Base-by-base conservation (phyloP, 2,113 vertebrate genomes). In the Nothobranchius furzeri region DNA sequence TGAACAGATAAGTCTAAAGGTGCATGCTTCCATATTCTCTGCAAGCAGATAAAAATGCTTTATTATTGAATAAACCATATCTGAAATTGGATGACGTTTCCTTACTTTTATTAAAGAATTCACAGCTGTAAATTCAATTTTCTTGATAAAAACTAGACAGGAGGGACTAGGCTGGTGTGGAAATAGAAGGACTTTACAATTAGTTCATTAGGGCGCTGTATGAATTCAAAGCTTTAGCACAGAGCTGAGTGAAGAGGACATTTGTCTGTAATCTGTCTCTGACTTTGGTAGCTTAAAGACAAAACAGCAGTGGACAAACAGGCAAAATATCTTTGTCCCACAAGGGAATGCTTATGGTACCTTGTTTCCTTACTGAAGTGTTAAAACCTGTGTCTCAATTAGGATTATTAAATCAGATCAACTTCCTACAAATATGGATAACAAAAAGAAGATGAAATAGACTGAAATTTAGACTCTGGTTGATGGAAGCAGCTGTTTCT, bases 191-290 rank as follows among this genome's bases (percentile, higher is more conserved):
- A 47, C 50, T 68, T 77, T 37, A 71, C 63, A 54, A 47, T 70
- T 35, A 53, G 54, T 58, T 82, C 64, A 75, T 84, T 68, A 75
- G 47, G 54, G 75, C 73, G 64, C 70, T 64, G 66, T 60, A 70
- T 66, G 47, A 58, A 64, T 40, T 14, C 6, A 14, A 45, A 52
- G 69, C 46, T 65, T 76, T 53, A 75, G 64, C 52, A 63, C 48
- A 73, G 12, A 73, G 59, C 50, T 46, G 40, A 40, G 37, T 67
- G 68, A 78, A 80, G 57, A 60, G 68, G 68, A 73, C 73, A 61
- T 79, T 74, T 78, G 52, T 37, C 57, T 24, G 15, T 60, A 42
- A 70, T 74, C 60, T 68, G 11, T 60, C 68, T 4, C 69, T 55
- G 57, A 7, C 40, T 64, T 37, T 37, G 36, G 40, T 36, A 50